These are phyloP conservation scores for Catostylus mosaicus DNA, from an alignment of 30 jellyfish, hydroid and myxozoan genomes.

Conservation along the genomic window DNA sequence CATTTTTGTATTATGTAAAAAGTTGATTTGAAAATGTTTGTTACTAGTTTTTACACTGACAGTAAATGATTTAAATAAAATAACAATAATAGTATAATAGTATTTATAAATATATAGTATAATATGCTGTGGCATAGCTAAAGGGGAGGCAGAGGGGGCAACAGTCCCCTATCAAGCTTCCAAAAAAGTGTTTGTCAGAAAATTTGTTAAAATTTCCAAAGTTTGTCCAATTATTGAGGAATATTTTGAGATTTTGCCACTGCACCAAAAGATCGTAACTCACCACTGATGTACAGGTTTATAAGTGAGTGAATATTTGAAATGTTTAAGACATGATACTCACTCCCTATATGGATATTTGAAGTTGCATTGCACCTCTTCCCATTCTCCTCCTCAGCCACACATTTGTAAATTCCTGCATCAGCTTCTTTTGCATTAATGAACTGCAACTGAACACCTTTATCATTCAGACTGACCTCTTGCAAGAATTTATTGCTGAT, in stretches of 20 bases:
- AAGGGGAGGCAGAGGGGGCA: too few relatives aligned
- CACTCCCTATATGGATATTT: conserved; percentile 17
- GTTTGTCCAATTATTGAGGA: not conserved
- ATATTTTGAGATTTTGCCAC: not conserved
- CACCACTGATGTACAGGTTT: not conserved
- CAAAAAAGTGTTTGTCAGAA: not conserved
- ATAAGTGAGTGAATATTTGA: too few relatives aligned
- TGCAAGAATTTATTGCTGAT: not conserved
- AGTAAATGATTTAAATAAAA: too few relatives aligned
- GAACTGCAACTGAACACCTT: not conserved
- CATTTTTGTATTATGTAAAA: too few relatives aligned
- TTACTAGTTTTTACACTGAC: too few relatives aligned
- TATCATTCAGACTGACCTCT: not conserved
- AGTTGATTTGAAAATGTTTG: too few relatives aligned
- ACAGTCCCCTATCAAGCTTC: too few relatives aligned
- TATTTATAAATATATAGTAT: too few relatives aligned
- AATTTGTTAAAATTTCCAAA: too few relatives aligned
- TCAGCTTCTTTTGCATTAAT: conserved; percentile 3
- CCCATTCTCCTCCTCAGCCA: not conserved
- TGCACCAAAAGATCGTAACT: not conserved
- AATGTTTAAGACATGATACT: too few relatives aligned
- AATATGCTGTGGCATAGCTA: too few relatives aligned
- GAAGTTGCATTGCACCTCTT: not conserved
- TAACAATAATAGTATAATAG: too few relatives aligned
- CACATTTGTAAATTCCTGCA: conserved; percentile 2